A percentile compares a stretch with the other conserved stretches of the same genome.
Conservation (phyloP, 1,140 invertebrate genomes). For the Listronotus bonariensis region DNA sequence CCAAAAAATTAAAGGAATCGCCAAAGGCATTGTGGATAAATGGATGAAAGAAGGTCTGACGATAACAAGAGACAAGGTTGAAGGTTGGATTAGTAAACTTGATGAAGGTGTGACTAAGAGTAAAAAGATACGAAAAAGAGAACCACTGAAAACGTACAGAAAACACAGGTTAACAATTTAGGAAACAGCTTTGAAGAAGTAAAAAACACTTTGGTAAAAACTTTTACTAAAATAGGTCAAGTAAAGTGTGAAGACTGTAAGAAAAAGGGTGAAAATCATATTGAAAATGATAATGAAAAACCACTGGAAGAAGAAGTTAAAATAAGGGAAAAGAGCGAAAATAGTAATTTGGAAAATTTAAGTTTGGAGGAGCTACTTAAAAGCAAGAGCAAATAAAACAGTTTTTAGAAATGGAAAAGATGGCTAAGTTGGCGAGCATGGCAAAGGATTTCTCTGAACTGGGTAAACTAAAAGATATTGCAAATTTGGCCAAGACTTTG, state of each 20-base stretch:
- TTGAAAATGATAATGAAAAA: not conserved
- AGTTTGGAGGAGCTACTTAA: not conserved
- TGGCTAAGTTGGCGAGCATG: slow-evolving; percentile 3
- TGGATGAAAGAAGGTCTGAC: slow-evolving; percentile 26
- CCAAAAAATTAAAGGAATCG: slow-evolving; percentile 25
- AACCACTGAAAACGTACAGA: not conserved
- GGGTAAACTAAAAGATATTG: not conserved
- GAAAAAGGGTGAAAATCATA: not conserved
- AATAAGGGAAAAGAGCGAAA: not conserved
- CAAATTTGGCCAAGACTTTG: slow-evolving; percentile 1
- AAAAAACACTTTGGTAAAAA: slow-evolving; percentile 19
- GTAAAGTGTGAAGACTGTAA: slow-evolving; percentile 19
- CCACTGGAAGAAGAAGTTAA: not conserved
- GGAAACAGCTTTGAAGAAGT: slow-evolving; percentile 15
- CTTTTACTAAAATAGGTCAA: slow-evolving; percentile 25
- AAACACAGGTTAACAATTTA: not conserved
- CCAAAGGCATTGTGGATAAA: slow-evolving; percentile 29
- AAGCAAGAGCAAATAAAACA: slow-evolving; percentile 3
- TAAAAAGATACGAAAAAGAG: not conserved
- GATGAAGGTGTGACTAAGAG: slow-evolving; percentile 10
- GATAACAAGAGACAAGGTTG: slow-evolving; percentile 23
- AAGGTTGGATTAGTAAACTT: slow-evolving; percentile 21
- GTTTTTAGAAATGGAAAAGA: not conserved
- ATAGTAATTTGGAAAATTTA: not conserved
- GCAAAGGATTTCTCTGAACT: not conserved